Conservation (phyloP, 2,888 invertebrate species). For the Chrysomela aeneicollis region DNA sequence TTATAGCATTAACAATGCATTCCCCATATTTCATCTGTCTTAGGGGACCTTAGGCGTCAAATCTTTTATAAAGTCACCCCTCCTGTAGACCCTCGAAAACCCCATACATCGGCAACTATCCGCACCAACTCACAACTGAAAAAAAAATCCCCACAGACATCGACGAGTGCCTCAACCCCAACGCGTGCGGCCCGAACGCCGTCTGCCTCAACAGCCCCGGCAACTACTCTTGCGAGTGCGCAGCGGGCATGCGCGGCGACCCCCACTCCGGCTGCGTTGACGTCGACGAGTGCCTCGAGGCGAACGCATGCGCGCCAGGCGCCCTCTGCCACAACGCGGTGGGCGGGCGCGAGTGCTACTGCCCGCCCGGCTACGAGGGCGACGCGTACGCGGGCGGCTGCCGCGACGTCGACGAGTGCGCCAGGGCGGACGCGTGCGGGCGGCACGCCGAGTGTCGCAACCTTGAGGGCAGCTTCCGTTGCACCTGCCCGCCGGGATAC, state of each 20-base stretch:
- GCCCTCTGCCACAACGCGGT: slow-evolving; percentile 82
- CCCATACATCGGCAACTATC: too few species aligned
- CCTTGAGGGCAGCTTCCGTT: slow-evolving; percentile 79
- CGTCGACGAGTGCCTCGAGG: slow-evolving; percentile 81
- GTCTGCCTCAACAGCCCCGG: slow-evolving; percentile 84
- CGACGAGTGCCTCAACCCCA: slow-evolving; percentile 84
- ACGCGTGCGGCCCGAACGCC: slow-evolving; percentile 83
- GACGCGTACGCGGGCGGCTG: slow-evolving; percentile 78
- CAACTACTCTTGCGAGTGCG: slow-evolving; percentile 87
- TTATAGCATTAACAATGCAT: too few species aligned
- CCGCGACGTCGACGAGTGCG: slow-evolving; percentile 78
- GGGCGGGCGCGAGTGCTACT: slow-evolving; percentile 84
- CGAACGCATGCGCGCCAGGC: slow-evolving; percentile 77
- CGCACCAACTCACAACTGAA: too few species aligned
- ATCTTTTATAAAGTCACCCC: too few species aligned
- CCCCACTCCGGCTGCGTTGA: slow-evolving; percentile 82
- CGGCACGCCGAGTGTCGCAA: slow-evolving; percentile 82
- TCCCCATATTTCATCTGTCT: too few species aligned
- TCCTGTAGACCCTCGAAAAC: too few species aligned
- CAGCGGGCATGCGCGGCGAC: slow-evolving; percentile 84
- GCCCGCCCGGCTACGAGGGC: slow-evolving; percentile 80
- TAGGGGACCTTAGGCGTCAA: too few species aligned
- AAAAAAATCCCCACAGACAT: slow-evolving; percentile 68
- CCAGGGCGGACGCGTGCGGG: slow-evolving; percentile 73
- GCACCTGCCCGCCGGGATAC: slow-evolving; percentile 84